A percentile compares a stretch with the other conserved stretches of the same genome.
Conservation (phyloP, 2,888 invertebrate genomes). For the Cephalotes varians region DNA sequence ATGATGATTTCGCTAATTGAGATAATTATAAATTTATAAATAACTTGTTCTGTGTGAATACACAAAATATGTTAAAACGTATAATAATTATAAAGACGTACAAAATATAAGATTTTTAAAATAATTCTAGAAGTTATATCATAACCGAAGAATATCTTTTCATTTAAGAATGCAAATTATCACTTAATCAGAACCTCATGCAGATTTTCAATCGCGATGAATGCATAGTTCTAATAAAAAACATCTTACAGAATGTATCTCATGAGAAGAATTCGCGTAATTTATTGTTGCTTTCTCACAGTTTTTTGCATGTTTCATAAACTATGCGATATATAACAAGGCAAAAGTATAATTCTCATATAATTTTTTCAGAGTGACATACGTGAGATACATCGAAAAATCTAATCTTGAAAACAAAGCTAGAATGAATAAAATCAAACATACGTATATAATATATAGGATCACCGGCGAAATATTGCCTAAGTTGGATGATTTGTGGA, state of each 20-base stretch:
- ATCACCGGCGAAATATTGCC: conserved; percentile 21
- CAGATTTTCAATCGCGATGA: background rate
- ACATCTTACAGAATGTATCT: background rate
- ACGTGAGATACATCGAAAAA: conserved; percentile 9
- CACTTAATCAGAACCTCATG: background rate
- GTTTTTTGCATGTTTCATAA: background rate
- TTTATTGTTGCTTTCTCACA: background rate
- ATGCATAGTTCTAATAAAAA: background rate
- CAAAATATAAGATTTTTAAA: background rate
- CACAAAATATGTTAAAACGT: background rate
- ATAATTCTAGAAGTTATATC: background rate
- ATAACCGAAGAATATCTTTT: background rate
- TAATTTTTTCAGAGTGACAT: conserved; percentile 42
- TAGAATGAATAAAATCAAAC: conserved; percentile 45
- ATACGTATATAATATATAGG: conserved; percentile 18
- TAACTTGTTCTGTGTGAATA: too few species aligned
- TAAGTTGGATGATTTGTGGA: conserved; percentile 5
- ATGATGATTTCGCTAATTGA: background rate
- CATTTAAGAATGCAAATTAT: background rate
- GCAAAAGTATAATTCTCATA: conserved; percentile 16
- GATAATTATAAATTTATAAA: background rate
- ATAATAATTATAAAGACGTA: background rate
- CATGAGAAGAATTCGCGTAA: background rate
- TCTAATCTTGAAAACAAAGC: background rate
- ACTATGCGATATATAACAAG: background rate